These are phyloP conservation scores for Idaea dimidiata DNA, from an alignment of 2,888 invertebrate genomes.

Conservation along the genomic window DNA sequence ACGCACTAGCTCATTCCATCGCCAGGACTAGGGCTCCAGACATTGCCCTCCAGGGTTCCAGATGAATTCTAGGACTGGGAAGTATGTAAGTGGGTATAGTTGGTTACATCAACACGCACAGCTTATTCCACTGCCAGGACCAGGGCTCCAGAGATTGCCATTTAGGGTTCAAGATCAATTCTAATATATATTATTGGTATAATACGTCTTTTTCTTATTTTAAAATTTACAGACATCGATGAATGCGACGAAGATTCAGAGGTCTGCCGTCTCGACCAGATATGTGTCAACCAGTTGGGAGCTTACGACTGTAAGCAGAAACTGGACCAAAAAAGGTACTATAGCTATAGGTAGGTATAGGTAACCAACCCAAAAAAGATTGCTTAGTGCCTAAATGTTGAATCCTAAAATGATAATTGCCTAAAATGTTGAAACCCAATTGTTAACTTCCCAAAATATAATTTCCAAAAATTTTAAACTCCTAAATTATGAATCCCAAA, in stretches of 20 bases:
- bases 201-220: too few relatives aligned
- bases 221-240: conserved; percentile 85
- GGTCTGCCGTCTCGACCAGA: conserved; percentile 87
- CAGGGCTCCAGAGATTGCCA: conserved; percentile 81
- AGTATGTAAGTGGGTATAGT: conserved; percentile 78
- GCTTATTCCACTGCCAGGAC: conserved; percentile 85
- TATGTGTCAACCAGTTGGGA: conserved; percentile 91
- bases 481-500: too few relatives aligned
- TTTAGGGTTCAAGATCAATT: conserved; percentile 83
- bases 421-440: too few relatives aligned
- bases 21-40: conserved; percentile 81
- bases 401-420: too few relatives aligned
- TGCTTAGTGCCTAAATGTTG: too few relatives aligned
- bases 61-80: conserved; percentile 67
- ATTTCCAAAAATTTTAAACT: too few relatives aligned
- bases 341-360: too few relatives aligned
- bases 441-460: too few relatives aligned
- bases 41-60: conserved; percentile 84
- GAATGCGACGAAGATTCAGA: conserved; percentile 90
- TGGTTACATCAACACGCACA: conserved; percentile 82
- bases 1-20: conserved; percentile 85
- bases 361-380: too few relatives aligned
- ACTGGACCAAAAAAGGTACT: conserved; percentile 37
- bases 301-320: conserved; percentile 86
- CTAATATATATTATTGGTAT: too few relatives aligned